Base-by-base conservation (phyloP, 2,888 invertebrate genomes). In the Apotomis betuletana region DNA sequence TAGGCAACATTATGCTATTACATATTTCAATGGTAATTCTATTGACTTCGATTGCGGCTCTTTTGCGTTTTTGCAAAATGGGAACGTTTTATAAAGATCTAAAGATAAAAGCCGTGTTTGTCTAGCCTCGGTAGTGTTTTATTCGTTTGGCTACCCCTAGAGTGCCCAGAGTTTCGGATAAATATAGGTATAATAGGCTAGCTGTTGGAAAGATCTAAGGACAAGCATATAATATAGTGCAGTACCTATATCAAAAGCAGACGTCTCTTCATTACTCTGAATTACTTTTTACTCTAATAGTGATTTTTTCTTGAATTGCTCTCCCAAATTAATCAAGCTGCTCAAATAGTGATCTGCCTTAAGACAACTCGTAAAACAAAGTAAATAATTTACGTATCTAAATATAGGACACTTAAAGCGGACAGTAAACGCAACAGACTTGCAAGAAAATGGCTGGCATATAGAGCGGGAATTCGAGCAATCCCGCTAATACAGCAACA, bases 401-500 rank as follows among this genome's bases (percentile, higher is more conserved):
- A 67, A 67, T 49, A 67, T 67, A 67, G 61, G 61, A 57, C 71
- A 62, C 61, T 71, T 60, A 65, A 65, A 57, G 44, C 46, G 13
- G n/a, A 54, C 67, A 52, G 61, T 67, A 71, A 67, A 67, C 10
- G 71, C 71, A 71, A 71, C 71, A 67, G 10, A 71, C 61, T 71
- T 71, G 71, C 67, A 44, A 36, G 57, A 67, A 71, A 51, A 67
- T 71, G 67, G 67, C 67, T 57, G 67, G 36, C 70, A 61, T 67
- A 55, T 67, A 67, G 70, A 55, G 67, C 67, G 71, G 67, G 71
- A 71, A 71, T 71, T 62, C 67, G 51, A 67, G 67, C 63, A 68
- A 72, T 72, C 55, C 58, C 54, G 75, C 72, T 77, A 79, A 81
- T 78, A 79, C 79, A 62, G 57, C 77, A 74, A 78, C 81, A 78